Evolutionary conservation across 2,797 vertebrate genomes (phyloP).

Genomic region (Scyliorhinus canicula): DNA sequence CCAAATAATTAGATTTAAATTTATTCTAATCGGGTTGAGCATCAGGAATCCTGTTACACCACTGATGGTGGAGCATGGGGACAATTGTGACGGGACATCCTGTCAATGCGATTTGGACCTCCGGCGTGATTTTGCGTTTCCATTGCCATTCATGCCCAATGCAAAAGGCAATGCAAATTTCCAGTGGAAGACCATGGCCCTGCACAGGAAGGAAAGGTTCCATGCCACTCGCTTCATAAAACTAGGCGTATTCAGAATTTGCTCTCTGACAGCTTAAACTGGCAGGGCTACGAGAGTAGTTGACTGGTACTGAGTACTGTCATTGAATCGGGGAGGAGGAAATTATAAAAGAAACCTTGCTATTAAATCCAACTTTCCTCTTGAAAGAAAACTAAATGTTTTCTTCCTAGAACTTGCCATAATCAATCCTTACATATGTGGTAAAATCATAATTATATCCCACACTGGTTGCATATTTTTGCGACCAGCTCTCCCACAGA

Average conservation of each 20-base stretch:
- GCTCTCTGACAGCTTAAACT: not conserved
- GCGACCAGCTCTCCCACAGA: not conserved
- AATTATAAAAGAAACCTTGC: not conserved
- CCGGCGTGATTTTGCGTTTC: too few relatives aligned
- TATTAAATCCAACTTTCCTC: not conserved
- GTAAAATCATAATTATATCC: not conserved
- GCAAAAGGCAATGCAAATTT: too few relatives aligned
- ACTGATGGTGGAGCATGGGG: too few relatives aligned
- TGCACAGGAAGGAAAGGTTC: not conserved
- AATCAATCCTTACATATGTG: conserved; percentile 16
- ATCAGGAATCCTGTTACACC: too few relatives aligned
- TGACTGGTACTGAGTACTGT: not conserved
- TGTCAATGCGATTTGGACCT: too few relatives aligned
- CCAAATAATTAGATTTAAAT: too few relatives aligned
- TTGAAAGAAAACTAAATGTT: not conserved
- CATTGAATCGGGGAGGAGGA: not conserved
- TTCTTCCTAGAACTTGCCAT: not conserved
- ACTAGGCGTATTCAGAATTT: not conserved
- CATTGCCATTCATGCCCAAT: too few relatives aligned
- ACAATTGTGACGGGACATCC: too few relatives aligned
- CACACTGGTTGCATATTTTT: not conserved
- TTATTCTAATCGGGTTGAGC: too few relatives aligned
- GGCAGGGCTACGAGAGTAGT: not conserved
- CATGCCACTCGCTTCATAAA: not conserved
- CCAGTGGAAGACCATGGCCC: not conserved